Conservation (phyloP, 2,797 vertebrate species). For the Lepus oiostolus region DNA sequence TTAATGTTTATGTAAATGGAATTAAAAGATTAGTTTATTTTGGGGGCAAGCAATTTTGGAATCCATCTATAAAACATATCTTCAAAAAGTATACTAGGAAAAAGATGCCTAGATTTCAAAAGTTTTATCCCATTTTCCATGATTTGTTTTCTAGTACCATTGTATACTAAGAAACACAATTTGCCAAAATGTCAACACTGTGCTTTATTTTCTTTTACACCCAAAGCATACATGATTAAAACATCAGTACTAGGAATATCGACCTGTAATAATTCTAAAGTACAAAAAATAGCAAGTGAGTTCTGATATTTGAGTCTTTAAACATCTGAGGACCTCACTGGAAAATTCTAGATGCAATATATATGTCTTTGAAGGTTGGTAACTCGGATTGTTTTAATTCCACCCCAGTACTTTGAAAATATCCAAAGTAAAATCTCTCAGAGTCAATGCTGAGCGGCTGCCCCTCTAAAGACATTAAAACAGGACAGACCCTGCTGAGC, state of each 20-base stretch:
- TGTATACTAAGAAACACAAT: background rate
- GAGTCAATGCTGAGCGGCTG: accelerated
- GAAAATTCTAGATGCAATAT: accelerated
- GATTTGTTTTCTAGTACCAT: too few species aligned
- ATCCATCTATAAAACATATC: too few species aligned
- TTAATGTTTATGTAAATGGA: too few species aligned
- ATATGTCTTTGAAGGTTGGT: background rate
- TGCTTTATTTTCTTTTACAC: background rate
- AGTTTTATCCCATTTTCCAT: too few species aligned
- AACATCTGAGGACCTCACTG: background rate
- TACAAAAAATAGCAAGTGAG: background rate
- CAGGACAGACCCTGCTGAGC: background rate
- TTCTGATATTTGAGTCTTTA: background rate
- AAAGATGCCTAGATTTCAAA: too few species aligned
- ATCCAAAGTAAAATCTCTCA: background rate
- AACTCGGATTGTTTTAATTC: accelerated
- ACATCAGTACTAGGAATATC: background rate
- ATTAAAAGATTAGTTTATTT: too few species aligned
- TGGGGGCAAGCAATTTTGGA: too few species aligned
- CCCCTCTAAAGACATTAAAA: background rate
- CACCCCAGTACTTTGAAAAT: background rate
- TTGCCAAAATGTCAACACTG: background rate
- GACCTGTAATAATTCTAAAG: background rate
- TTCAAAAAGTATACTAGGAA: too few species aligned
- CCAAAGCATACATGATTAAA: background rate